Evolutionary conservation across 2,113 vertebrate genomes (phyloP).

Genomic region (Nothoprocta pentlandii): DNA sequence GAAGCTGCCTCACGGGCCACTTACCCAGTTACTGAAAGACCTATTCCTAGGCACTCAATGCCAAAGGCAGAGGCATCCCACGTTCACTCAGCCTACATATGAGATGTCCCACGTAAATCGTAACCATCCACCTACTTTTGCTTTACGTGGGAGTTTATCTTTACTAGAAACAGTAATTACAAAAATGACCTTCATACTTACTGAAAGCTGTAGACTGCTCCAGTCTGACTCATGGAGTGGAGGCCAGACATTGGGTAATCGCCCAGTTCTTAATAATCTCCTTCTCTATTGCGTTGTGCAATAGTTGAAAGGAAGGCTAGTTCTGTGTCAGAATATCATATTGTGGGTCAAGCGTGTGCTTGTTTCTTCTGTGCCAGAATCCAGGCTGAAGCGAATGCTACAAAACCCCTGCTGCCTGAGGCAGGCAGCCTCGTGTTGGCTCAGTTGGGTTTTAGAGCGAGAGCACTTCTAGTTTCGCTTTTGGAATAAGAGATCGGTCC

Average conservation of each 20-base stretch:
- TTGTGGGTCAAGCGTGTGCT: fast-evolving
- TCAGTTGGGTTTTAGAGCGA: neutral
- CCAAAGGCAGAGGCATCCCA: neutral
- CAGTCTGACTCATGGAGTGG: constrained; percentile 42
- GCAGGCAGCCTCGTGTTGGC: neutral
- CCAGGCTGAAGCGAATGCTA: neutral
- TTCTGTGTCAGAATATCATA: neutral
- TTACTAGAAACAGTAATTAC: constrained; percentile 61
- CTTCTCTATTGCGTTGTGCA: neutral
- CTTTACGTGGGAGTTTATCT: constrained; percentile 8
- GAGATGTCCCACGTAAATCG: neutral
- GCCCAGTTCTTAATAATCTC: neutral
- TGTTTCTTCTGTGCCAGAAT: neutral
- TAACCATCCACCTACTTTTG: neutral
- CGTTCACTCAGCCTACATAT: neutral
- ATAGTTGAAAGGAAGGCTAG: neutral
- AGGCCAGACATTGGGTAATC: neutral
- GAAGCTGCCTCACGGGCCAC: neutral
- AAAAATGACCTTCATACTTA: constrained; percentile 41
- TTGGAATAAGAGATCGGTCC: neutral
- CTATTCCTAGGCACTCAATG: neutral
- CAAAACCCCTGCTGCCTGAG: neutral
- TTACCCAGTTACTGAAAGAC: constrained; percentile 19
- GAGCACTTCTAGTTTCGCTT: neutral
- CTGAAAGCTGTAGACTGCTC: constrained; percentile 44